Base-by-base conservation (phyloP, 2,888 invertebrate species). In the Hymenopus coronatus region DNA sequence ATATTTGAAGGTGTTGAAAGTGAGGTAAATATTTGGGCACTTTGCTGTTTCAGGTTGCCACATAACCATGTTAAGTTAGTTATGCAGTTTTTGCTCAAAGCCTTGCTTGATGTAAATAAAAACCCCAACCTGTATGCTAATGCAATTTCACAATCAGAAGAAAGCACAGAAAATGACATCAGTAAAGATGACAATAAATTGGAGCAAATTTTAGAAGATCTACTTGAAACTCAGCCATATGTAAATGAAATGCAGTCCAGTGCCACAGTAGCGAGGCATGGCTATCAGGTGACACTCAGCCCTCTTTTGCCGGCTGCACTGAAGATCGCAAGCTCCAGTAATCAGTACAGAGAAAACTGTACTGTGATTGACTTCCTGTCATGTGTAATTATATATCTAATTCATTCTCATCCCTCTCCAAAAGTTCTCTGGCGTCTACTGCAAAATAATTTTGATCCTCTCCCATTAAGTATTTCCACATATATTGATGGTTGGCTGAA, bases 21-120 rank as follows among this genome's bases (percentile, higher is more conserved):
- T 89, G 97, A 97, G 93, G 95, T 96, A 83, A 95, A 96, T 92
- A 93, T 97, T 89, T 96, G 97, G 94, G 92, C 96, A 46, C 95
- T 96, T 91, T 94, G 91, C 92, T 93, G 90, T 89, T 93, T 85
- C 89, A 93, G 85, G 25, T 46, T 88, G 20, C 87, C 30, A 30
- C 30, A 54, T n/a, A 46, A 84, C 1, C 84, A 54, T 8, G 33
- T 46, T 30, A 30, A 46, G 12, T 20, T 81, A 28, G 88, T 84
- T 28, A 46, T 28, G 28, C 84, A 40, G 20, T 83, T 89, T 70
- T 84, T 90, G 33, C 25, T 84, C 2, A 28, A 87, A 12, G 85
- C 86, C 30, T 33, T 90, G 82, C 83, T 82, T 12, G 25, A 8
- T 30, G 87, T 85, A 12, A 46, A 82, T 8, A 54, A 33, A n/a